These are phyloP conservation scores for Periphyllus acericola DNA, from an alignment of 2,888 invertebrate species.

Conservation along the genomic window DNA sequence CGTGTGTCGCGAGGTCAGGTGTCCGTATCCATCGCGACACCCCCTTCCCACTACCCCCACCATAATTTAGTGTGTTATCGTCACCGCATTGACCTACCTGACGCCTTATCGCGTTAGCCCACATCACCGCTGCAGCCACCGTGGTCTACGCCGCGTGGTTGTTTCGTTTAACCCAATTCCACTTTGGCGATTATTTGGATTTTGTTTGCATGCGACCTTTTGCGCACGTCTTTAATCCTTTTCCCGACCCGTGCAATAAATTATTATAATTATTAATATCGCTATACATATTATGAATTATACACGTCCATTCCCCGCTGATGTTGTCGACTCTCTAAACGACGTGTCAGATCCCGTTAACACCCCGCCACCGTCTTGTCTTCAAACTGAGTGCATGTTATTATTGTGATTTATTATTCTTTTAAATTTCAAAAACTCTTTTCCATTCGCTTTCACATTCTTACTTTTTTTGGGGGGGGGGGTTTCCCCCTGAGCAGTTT, in stretches of 20 bases:
- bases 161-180: neutral
- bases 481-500: neutral
- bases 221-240: neutral
- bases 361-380: neutral
- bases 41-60: neutral
- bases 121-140: neutral
- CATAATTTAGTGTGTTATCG: neutral
- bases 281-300: neutral
- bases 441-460: conserved; percentile 2
- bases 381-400: neutral
- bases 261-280: neutral
- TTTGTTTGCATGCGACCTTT: neutral
- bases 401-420: conserved; percentile 28
- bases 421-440: conserved; percentile 11
- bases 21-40: neutral
- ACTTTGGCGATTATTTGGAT: neutral
- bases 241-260: neutral
- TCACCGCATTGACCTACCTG: conserved; percentile 40
- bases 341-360: neutral
- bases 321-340: neutral
- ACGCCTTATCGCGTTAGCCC: conserved; percentile 32
- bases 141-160: too few relatives aligned
- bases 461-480: neutral
- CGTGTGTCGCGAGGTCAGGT: neutral
- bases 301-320: neutral